Evolutionary conservation across 1,140 invertebrate genomes (phyloP), one percentile per base, ranked within the genome.

Genomic region (Ectropis grisescens): DNA sequence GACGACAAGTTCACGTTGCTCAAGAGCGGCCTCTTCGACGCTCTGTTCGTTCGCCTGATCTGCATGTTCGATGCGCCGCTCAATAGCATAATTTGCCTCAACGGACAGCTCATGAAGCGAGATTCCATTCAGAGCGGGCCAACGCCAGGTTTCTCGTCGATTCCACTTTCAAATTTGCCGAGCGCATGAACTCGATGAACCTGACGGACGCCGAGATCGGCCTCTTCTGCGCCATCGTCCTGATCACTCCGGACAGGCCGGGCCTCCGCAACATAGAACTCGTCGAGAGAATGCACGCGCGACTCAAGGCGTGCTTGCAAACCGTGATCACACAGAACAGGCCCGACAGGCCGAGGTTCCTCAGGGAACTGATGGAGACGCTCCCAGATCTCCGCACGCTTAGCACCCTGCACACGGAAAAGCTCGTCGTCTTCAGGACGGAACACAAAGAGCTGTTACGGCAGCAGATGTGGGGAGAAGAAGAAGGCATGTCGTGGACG

Each of bases 161-260:
- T 62, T 97, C 94, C 41, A 98, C 98, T 84, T 97, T 98, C 72
- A 97, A 98, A 60, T 97, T 99, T 79, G 94, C 96, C 24, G 95
- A 97, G 62, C 87, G 94, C 47, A 91, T 98, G 71, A 97, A 98
- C 69, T 88, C 89, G 4, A 87, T 98, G 64, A 88, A 91, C 60
- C 83, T 99, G 32, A 92, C 92, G 7, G 97, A 98, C 67, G 91
- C 93, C 15, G 95, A 98, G 70, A 88, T 98, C 35, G 96, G 94
- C 14, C 84, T 99, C 0, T 97, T 98, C 83, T 97, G 94, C 83
- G 94, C 96, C 36, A 91, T 98, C 28, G 95, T 98, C 1, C 89
- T 99, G 38, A 96, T 99, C 49, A 93, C 96, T 12, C 88, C 95
- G 28, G 95, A 98, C 83, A 87, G 96, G 3, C 96, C 96, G 0